Base-by-base conservation (phyloP, 2,888 invertebrate genomes). In the Meloe dianella region DNA sequence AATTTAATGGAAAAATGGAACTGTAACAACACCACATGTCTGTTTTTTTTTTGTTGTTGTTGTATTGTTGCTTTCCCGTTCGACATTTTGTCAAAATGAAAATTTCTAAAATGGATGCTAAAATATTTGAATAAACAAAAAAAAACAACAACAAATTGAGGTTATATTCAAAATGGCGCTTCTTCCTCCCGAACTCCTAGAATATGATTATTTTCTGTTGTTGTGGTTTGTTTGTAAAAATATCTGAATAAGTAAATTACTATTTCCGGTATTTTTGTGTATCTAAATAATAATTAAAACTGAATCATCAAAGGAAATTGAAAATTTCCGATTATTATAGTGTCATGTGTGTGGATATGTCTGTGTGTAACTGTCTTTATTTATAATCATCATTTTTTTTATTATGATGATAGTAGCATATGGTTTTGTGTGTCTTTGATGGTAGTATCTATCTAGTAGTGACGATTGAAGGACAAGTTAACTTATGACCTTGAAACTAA, bases 41-140 rank as follows among this genome's bases (percentile, higher is more conserved):
- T n/a, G n/a, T n/a, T n/a, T n/a, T n/a, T n/a, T n/a, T 57, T n/a
- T 63, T 54, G 17, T 24, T 20, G 27, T 61, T 41, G 56, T 61
- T n/a, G n/a, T n/a, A n/a, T n/a, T n/a, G n/a, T n/a, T n/a, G n/a
- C n/a, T n/a, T n/a, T n/a, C n/a, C n/a, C n/a, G n/a, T n/a, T n/a
- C 65, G 65, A 61, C 65, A 65, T 65, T 61, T 64, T 64, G 64
- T 64, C 54, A 57, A 27, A 1, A 32, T 10, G n/a, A n/a, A n/a
- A n/a, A 14, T 38, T 38, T 14, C 3, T 6, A 38, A 38, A 38
- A n/a, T n/a, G 38, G 38, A 6, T 14, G 32, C 32, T 32, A n/a
- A n/a, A n/a, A n/a, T n/a, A n/a, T n/a, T n/a, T n/a, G n/a, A n/a
- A n/a, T 0, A 14, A 41, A 54, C 56, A 35, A 17, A 41, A 41